Evolutionary conservation across 2,797 vertebrate species (phyloP).

Genomic region (Thripadectes ignobilis): DNA sequence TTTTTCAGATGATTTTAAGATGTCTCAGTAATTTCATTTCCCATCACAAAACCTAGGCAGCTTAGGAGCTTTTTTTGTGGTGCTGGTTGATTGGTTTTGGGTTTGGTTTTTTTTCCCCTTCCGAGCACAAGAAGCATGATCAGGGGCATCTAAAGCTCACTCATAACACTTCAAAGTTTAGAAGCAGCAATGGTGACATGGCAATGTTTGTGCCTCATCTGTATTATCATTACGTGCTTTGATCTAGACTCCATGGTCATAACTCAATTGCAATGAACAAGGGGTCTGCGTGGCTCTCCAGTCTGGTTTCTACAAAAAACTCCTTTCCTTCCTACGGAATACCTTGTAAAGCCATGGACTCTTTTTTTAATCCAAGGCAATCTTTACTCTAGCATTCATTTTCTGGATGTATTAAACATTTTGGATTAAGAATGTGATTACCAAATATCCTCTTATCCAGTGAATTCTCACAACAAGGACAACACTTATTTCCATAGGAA

Average conservation of each 20-base stretch:
- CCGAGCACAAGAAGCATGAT: background rate
- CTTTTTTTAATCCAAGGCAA: background rate
- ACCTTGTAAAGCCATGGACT: background rate
- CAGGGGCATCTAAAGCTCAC: background rate
- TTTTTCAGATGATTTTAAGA: background rate
- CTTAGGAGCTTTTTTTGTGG: background rate
- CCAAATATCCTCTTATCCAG: background rate
- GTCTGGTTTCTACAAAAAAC: background rate
- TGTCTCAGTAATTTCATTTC: background rate
- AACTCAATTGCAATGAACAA: background rate
- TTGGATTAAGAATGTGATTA: background rate
- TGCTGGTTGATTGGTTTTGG: background rate
- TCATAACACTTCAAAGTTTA: background rate
- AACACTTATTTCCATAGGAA: background rate
- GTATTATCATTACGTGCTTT: background rate
- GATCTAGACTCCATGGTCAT: background rate
- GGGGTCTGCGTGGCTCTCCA: background rate
- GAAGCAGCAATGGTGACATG: background rate
- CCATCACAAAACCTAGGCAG: background rate
- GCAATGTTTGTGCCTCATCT: background rate
- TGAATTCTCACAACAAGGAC: background rate
- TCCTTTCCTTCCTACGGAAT: background rate
- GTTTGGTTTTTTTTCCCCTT: background rate
- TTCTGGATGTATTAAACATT: background rate
- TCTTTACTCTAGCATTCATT: background rate